Conservation (phyloP, 2,888 invertebrate genomes). For the Mellilla xanthometata region DNA sequence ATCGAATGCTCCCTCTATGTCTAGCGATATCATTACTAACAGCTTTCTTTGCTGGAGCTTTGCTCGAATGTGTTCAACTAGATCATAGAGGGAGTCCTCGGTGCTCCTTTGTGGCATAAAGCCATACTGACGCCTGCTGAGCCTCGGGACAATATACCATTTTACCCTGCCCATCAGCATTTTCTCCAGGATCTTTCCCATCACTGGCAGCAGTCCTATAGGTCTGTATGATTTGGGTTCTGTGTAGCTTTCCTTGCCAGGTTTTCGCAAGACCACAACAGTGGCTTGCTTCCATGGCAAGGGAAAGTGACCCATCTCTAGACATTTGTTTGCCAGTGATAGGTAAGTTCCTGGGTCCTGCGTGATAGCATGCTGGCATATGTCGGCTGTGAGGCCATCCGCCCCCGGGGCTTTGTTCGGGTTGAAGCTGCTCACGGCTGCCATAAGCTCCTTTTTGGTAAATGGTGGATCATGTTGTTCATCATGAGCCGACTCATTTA, state of each 20-base stretch:
- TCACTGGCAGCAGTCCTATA: background rate
- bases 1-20: slow-evolving; percentile 18
- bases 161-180: background rate
- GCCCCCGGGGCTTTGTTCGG: slow-evolving; percentile 13
- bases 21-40: slow-evolving; percentile 2
- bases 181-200: background rate
- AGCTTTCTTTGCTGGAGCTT: background rate
- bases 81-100: slow-evolving; percentile 12
- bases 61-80: background rate
- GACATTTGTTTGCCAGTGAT: background rate
- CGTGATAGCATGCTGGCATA: background rate
- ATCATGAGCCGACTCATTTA: background rate
- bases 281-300: too few relatives aligned
- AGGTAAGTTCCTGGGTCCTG: background rate
- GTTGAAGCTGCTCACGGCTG: slow-evolving; percentile 1
- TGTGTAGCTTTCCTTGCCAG: background rate
- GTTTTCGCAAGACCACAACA: background rate
- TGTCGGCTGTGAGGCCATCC: slow-evolving; percentile 13
- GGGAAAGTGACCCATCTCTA: background rate
- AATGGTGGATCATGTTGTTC: background rate
- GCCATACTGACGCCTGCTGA: slow-evolving; percentile 20
- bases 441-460: background rate
- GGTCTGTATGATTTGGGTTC: background rate
- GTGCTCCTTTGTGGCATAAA: slow-evolving; percentile 16
- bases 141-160: slow-evolving; percentile 9